Base-by-base conservation (phyloP, 2,797 vertebrate genomes). In the Diglossa cyanea region DNA sequence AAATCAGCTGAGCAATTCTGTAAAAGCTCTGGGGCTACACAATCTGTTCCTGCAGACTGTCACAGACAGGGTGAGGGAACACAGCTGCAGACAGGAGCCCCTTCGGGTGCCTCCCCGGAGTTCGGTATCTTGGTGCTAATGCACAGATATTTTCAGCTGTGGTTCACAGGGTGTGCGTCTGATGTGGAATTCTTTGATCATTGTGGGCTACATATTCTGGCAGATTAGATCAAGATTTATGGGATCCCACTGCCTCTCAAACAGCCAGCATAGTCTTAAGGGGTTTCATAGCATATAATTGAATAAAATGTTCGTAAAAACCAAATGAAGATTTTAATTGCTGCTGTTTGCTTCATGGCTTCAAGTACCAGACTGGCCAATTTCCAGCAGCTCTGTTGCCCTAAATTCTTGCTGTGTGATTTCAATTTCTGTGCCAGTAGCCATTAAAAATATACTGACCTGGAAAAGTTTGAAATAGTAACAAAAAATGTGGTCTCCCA, bases 401-500 rank as follows among this genome's bases (percentile, higher is more conserved):
- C 78, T 83, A 17, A 63, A 40, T 83, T 82, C 61, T 77, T 72
- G 40, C 65, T 65, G 31, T n/a, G 10, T 33, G 45, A 54, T 85
- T 91, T 82, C 86, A 83, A 4, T 54, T 83, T 80, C 53, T 80
- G 57, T 80, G 33, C 42, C 31, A 68, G 50, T 25, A 83, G 44
- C 24, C 7, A 2, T 85, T 67, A 79, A 91, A 93, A 92, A 94
- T 67, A 91, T 53, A 97, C 98, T 98, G 98, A 99, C 99, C 99
- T 99, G 98, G 95, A 99, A 99, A 87, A 99, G 99, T 96, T 98
- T 99, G 97, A 98, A 98, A 97, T 99, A 99, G 92, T 99, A 99
- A 95, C 99, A 99, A 96, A 99, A 99, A 97, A 99, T 98, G 55
- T 97, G 97, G 95, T 99, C 98, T 21, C 98, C 99, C 99, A 99